Evolutionary conservation across 2,797 vertebrate species (phyloP).

Genomic region (Anisognathus igniventris): DNA sequence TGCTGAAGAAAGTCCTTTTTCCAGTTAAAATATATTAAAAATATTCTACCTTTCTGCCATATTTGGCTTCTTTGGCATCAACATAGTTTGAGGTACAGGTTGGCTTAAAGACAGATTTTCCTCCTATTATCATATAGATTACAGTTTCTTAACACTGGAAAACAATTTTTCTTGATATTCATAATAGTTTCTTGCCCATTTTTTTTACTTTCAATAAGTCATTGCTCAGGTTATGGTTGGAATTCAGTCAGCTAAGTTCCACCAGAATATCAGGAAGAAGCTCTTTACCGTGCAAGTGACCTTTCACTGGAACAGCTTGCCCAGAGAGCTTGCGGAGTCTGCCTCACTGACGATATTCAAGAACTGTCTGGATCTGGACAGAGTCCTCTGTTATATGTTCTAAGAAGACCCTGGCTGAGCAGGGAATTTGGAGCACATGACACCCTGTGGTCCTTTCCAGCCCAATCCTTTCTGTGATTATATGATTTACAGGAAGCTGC

Average conservation of each 20-base stretch:
- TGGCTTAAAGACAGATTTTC: not conserved
- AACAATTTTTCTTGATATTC: fast-evolving
- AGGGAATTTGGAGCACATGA: not conserved
- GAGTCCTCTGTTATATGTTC: not conserved
- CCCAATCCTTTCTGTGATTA: not conserved
- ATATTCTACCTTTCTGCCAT: not conserved
- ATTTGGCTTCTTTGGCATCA: not conserved
- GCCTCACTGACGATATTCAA: not conserved
- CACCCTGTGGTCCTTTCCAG: not conserved
- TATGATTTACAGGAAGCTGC: not conserved
- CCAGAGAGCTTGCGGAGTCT: no score
- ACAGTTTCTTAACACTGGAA: not conserved
- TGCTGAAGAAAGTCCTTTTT: not conserved
- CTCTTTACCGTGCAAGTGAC: not conserved
- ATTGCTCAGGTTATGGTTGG: not conserved
- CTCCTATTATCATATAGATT: not conserved
- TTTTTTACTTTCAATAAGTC: not conserved
- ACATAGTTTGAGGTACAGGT: not conserved
- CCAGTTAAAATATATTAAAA: not conserved
- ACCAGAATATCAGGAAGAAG: not conserved
- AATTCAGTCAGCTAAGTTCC: not conserved
- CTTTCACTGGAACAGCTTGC: not conserved
- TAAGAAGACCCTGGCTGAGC: not conserved
- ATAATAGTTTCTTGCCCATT: not conserved
- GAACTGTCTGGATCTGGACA: not conserved